These are phyloP conservation scores for Scrobipalpa costella DNA, from an alignment of 2,888 invertebrate genomes.

Conservation along the genomic window DNA sequence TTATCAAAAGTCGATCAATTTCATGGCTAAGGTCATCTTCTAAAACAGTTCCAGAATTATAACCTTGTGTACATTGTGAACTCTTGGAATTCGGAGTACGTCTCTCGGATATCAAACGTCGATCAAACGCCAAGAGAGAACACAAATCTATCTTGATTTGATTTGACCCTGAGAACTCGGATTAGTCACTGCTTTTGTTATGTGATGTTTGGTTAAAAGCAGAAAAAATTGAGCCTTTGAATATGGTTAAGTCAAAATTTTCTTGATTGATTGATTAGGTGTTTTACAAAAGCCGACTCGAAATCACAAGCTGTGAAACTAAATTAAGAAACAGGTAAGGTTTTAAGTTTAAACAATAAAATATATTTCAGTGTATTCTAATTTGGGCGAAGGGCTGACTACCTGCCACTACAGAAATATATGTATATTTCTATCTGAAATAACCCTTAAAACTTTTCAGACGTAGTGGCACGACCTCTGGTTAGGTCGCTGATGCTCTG, in stretches of 20 bases:
- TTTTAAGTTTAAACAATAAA: background rate
- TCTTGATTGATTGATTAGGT: constrained; percentile 42
- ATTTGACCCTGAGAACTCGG: constrained; percentile 59
- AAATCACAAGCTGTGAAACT: constrained; percentile 20
- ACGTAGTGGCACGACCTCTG: no score
- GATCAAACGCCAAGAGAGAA: constrained; percentile 70
- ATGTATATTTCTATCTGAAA: no score
- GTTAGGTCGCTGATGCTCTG: no score
- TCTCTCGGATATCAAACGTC: constrained; percentile 70
- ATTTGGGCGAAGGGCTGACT: no score
- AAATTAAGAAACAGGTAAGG: constrained; percentile 20
- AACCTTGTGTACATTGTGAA: background rate
- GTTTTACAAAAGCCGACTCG: constrained; percentile 6
- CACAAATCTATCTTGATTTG: constrained; percentile 57
- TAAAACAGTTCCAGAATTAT: background rate
- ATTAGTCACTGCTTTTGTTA: constrained; percentile 70
- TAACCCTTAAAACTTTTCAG: no score
- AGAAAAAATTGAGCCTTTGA: constrained; percentile 37
- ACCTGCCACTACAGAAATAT: no score
- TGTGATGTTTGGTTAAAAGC: constrained; percentile 45
- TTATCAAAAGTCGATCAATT: background rate
- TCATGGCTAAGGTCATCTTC: background rate
- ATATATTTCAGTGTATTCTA: background rate
- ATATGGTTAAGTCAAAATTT: constrained; percentile 33
- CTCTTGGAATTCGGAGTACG: constrained; percentile 33